Conservation (phyloP, 2,888 invertebrate species). For the Dasypolia templi region DNA sequence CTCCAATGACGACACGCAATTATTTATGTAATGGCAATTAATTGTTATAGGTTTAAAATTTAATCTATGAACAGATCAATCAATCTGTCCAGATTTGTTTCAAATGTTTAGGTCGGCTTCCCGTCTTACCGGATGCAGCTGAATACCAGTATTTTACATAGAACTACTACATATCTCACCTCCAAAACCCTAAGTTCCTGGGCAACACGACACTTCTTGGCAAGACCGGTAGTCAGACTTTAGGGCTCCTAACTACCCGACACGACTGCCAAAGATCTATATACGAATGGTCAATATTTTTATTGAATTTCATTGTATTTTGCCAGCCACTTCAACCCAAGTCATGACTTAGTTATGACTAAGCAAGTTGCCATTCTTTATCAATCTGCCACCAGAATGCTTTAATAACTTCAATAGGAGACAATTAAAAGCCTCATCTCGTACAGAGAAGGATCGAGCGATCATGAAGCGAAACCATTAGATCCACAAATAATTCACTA, state of each 20-base stretch:
- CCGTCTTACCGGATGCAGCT: neutral
- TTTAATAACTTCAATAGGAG: neutral
- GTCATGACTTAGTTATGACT: neutral
- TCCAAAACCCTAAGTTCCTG: neutral
- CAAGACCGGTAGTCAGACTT: neutral
- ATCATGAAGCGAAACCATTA: neutral
- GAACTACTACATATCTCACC: neutral
- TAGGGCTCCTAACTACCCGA: neutral
- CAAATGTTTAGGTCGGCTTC: neutral
- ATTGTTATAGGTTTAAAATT: constrained; percentile 11
- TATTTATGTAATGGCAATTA: constrained; percentile 29
- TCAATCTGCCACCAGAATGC: neutral
- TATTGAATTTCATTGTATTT: no score
- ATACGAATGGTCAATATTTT: neutral
- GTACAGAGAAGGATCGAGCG: neutral
- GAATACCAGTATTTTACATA: neutral
- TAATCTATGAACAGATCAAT: neutral
- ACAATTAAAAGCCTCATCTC: neutral
- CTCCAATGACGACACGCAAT: constrained; percentile 24
- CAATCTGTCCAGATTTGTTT: neutral
- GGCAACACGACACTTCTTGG: neutral
- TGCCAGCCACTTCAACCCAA: neutral
- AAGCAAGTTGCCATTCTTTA: neutral
- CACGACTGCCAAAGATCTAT: neutral
- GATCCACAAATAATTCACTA: neutral